Evolutionary conservation across 1,140 invertebrate species (phyloP).

Genomic region (Atopsyche davidsoni): DNA sequence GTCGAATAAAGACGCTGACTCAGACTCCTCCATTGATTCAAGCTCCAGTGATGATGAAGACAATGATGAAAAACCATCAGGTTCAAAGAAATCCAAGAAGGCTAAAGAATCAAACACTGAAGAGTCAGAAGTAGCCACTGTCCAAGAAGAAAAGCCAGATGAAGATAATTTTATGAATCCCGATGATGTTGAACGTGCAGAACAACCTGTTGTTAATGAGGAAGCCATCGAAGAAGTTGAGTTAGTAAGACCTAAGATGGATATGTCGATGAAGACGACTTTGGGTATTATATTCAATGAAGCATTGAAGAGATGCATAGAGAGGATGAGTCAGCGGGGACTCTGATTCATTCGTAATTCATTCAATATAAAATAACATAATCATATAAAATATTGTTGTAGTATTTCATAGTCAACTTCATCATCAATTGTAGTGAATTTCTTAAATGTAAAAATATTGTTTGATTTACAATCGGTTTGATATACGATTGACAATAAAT

Average conservation of each 20-base stretch:
- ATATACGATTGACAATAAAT: no score
- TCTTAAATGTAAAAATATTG: no score
- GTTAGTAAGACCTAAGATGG: conserved; percentile 47
- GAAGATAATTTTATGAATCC: conserved; percentile 18
- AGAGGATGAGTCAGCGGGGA: conserved; percentile 61
- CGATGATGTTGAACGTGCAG: conserved; percentile 18
- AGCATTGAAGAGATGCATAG: conserved; percentile 73
- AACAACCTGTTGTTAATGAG: conserved; percentile 31
- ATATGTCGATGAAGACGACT: conserved; percentile 81
- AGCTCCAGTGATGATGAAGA: conserved; percentile 46
- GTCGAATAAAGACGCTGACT: conserved; percentile 62
- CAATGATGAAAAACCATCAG: no score
- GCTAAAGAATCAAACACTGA: conserved; percentile 30
- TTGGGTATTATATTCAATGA: conserved; percentile 72
- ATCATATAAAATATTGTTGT: no score
- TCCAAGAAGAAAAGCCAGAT: conserved; percentile 16
- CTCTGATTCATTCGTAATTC: no score
- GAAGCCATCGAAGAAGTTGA: conserved; percentile 21
- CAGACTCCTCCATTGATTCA: conserved; percentile 60
- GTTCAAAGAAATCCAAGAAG: conserved; percentile 17
- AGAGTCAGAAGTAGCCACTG: conserved; percentile 12
- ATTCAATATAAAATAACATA: no score
- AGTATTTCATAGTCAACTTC: no score
- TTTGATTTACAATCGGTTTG: no score
- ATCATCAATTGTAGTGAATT: no score